Conservation (phyloP, 2,888 invertebrate species). For the Hemicrepidius hirtus region DNA sequence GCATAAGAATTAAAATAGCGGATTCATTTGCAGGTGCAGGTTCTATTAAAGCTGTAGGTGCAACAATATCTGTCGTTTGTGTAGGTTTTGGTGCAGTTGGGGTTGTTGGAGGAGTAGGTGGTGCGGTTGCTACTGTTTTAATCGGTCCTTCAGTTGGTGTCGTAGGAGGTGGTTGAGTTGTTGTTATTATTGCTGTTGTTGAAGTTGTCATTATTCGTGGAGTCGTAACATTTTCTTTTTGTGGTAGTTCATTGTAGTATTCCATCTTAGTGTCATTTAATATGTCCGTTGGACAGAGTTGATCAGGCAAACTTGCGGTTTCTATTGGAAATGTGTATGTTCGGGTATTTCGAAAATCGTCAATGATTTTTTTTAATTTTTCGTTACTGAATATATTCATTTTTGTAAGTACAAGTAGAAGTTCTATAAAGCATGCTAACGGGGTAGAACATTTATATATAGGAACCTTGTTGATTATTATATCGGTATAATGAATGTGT, state of each 20-base stretch:
- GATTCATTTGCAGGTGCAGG: background rate
- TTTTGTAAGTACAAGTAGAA: background rate
- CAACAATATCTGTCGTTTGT: background rate
- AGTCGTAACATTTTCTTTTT: too few species aligned
- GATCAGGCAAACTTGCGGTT: too few species aligned
- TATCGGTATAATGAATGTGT: background rate
- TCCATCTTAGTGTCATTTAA: too few species aligned
- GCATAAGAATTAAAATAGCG: background rate
- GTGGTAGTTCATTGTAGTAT: too few species aligned
- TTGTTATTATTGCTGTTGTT: background rate
- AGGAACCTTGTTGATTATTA: background rate
- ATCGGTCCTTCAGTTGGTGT: background rate
- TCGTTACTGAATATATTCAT: too few species aligned
- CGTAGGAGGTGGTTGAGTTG: background rate
- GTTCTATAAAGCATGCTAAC: conserved; percentile 12
- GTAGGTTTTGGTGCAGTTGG: background rate
- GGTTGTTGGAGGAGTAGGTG: background rate
- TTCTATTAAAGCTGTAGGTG: background rate
- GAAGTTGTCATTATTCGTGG: background rate
- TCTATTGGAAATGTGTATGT: too few species aligned
- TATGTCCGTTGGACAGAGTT: too few species aligned
- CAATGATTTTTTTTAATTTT: too few species aligned
- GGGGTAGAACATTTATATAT: background rate
- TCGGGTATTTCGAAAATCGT: too few species aligned
- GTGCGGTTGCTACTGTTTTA: background rate